These are phyloP conservation scores for Hydriomena furcata DNA, from an alignment of 2,888 invertebrate genomes.

Conservation along the genomic window DNA sequence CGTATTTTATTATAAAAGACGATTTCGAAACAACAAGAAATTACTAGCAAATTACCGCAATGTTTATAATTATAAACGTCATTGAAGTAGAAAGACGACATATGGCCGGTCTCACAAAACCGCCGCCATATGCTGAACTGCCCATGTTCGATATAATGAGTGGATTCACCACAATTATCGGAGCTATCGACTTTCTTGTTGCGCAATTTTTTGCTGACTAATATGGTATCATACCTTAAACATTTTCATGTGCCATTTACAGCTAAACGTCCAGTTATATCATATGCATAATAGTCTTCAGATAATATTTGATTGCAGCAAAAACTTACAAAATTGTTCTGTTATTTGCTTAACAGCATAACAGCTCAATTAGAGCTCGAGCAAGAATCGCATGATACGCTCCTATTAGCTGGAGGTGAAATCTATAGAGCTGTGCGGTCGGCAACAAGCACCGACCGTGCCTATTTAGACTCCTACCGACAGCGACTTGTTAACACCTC, in stretches of 20 bases:
- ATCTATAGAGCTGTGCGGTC: conserved; percentile 54
- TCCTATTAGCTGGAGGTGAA: conserved; percentile 62
- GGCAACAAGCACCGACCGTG: conserved; percentile 44
- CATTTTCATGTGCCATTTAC: conserved; percentile 17
- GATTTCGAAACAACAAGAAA: not conserved
- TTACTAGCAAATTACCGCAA: conserved; percentile 3
- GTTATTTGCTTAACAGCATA: conserved; percentile 44
- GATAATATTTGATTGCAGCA: conserved; percentile 34
- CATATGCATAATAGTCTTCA: conserved; percentile 28
- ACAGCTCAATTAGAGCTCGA: conserved; percentile 48
- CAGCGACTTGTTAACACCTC: conserved; percentile 70
- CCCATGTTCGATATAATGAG: conserved; percentile 48
- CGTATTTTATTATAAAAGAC: too few relatives aligned
- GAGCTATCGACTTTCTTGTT: conserved; percentile 46
- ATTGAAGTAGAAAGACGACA: conserved; percentile 42
- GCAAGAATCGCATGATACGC: conserved; percentile 53
- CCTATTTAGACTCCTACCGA: conserved; percentile 47
- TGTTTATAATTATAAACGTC: conserved; percentile 26
- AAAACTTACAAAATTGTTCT: conserved; percentile 34
- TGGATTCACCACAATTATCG: conserved; percentile 51
- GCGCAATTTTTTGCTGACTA: conserved; percentile 50
- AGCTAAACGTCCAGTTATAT: conserved; percentile 32
- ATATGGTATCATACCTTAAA: conserved; percentile 26
- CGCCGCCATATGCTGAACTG: conserved; percentile 48
- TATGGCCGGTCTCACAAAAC: conserved; percentile 51